Base-by-base conservation (phyloP, 2,113 vertebrate genomes). In the Myiozetetes cayanensis region DNA sequence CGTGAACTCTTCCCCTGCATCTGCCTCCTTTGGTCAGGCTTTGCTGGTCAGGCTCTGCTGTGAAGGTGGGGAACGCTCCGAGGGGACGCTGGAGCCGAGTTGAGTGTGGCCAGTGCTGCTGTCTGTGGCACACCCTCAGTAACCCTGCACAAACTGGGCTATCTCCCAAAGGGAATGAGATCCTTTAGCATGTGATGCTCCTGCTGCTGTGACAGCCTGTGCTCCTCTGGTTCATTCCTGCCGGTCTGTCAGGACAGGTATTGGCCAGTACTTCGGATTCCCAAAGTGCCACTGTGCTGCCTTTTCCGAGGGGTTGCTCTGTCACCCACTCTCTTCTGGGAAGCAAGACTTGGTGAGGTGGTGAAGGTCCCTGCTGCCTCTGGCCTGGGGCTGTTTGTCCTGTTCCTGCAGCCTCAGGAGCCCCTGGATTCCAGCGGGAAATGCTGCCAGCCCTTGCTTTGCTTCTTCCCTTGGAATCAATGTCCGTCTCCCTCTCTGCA, bases 221-320 rank as follows among this genome's bases (percentile, higher is more conserved):
- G 2, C 10, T 62, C 4, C 37, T 56, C 47, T 1, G 1, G 47
- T 44, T 61, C 20, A 65, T 87, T 68, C 33, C 44, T 53, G 14
- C 74, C 39, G 28, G 7, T 37, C 50, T 22, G 3, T 24, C 46
- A 31, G 52, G 65, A 66, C 31, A 24, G 49, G 39, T 44, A 28
- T 9, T 23, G 28, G 23, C 43, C 39, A 9, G 31, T 49, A 8
- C 28, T 49, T 30, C 4, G 33, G 30, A 12, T 83, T 86, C 30
- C 39, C 30, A 2, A 28, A 63, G 47, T 39, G 33, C 62, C 44
- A 7, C 0, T 2, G 50, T 50, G 35, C 28, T 53, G 21, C 27
- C 17, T 10, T 28, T 23, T 39, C 0, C 1, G 24, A 8, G 5
- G 28, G 5, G 12, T 0, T 10, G 43, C 8, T 0, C 0, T 24